Base-by-base conservation (phyloP, 2,797 vertebrate species). In the Eupleurogrammus muticus region DNA sequence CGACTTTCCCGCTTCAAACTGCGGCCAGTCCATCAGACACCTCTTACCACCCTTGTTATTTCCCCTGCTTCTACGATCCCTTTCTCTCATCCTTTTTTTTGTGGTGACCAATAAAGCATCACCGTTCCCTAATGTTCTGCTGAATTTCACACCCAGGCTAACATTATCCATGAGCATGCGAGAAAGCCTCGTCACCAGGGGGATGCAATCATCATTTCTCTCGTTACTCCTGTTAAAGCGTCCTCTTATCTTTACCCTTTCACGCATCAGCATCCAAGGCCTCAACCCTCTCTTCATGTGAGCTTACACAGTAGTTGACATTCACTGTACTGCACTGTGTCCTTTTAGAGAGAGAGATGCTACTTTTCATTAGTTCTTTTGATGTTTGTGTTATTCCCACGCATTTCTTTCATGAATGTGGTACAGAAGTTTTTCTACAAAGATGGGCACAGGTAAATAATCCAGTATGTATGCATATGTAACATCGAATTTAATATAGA, bases 131-230 rank as follows among this genome's bases (percentile, higher is more conserved):
- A 85, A 92, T 81, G 73, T 84, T 77, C 63, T 89, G 91, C 84
- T 75, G 53, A 73, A 89, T 89, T 92, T 93, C 91, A 92, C 91
- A 92, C 92, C 79, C 42, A 16, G 20, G 23, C 74, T 49, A 76
- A 88, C 66, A 40, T 77, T 53, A 61, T 83, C 81, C 76, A 82
- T 24, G 60, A 80, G 66, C 64, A 69, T 55, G 44, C 40, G 77
- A 85, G 86, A 89, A 86, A 80, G 38, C 57, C 58, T 74, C 34
- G 58, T 85, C 28, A 28, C 56, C 70, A 34, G 34, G 42, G 24
- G 61, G 61, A 70, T 58, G 52, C 53, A 72, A 56, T 86, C 83
- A 67, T 83, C 79, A 57, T 63, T 66, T 83, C 63, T 60, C 66
- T 78, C 72, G 83, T 73, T 81, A 73, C 53, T 80, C 51, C 69